Percentiles rank a stretch among this genome's conserved stretches.
Evolutionary conservation across 2,797 vertebrate genomes (phyloP).

Genomic region (Phataginus tricuspis): DNA sequence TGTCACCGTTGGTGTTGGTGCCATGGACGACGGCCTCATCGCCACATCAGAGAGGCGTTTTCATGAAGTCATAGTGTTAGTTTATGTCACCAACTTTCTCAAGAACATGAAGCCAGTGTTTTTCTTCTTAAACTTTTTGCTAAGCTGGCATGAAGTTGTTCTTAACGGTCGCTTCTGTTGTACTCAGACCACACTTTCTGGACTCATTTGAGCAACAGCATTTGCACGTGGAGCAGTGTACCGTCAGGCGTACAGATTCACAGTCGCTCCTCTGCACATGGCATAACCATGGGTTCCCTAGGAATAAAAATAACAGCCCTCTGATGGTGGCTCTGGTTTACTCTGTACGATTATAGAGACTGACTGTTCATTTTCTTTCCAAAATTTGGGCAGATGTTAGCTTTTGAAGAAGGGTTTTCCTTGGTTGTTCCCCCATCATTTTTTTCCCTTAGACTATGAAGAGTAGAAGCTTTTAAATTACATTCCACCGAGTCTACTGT

Average conservation of each 20-base stretch:
- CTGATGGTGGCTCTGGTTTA: not conserved
- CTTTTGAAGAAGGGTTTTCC: not conserved
- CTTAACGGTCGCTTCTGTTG: not conserved
- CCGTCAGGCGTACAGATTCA: too few relatives aligned
- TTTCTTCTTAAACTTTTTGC: not conserved
- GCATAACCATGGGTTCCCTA: not conserved
- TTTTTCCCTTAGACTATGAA: not conserved
- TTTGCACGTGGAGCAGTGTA: fast-evolving
- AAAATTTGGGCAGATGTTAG: not conserved
- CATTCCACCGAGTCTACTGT: too few relatives aligned
- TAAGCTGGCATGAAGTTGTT: not conserved
- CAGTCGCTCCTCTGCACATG: not conserved
- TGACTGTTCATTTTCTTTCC: not conserved
- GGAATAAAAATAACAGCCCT: not conserved
- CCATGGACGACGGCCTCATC: fast-evolving
- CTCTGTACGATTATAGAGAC: not conserved
- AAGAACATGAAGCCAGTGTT: too few relatives aligned
- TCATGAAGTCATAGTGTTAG: not conserved
- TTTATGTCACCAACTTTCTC: not conserved
- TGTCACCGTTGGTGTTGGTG: not conserved
- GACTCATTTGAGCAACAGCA: not conserved
- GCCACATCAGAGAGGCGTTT: fast-evolving
- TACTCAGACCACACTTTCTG: not conserved
- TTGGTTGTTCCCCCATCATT: not conserved
- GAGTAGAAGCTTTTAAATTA: not conserved